Base-by-base conservation (phyloP, 2,888 invertebrate genomes). In the Dorcus hopei region DNA sequence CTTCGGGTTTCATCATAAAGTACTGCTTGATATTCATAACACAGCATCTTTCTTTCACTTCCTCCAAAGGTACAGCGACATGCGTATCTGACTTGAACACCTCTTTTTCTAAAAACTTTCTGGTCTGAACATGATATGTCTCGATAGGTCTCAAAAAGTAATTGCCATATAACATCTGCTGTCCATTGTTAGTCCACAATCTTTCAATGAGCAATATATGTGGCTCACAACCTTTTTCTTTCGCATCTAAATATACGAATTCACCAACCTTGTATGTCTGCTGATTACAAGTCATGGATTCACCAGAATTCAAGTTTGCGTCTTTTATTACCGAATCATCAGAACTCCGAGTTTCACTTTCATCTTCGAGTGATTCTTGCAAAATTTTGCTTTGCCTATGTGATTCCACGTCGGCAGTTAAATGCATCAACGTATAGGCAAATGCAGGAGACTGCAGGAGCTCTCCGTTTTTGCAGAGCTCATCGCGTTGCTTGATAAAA, bases 1-100 rank as follows among this genome's bases (percentile, higher is more conserved):
- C 87, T 82, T 93, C 91, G 0, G 97, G 96, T 65, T 85, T 86
- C 76, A 86, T 87, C 74, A 93, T 91, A 76, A 97, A 93, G 79
- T 96, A 98, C 74, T 98, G 96, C 74, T 92, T 93, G 38, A 96
- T 92, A 73, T 90, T 93, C 85, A 99, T 89, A 11, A 99, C 95
- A 74, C 89, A 91, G 77, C 98, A 98, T 69, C 90, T 87, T 3
- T 95, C 96, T 16, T 88, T 81, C 9, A 98, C 87, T 70, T 93
- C 91, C 59, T 90, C 90, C 66, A 97, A 81, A 0, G 94, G 91
- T 33, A 93, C 85, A 1, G 91, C 89, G 66, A 92, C 89, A 67
- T 91, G 90, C 53, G 90, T 86, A 69, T 96, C 96, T 59, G 95
- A 97, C 78, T 96, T 94, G 77, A 99, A 98, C 49, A 99, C 92